Evolutionary conservation across 2,888 invertebrate genomes (phyloP).

Genomic region (Napeogenes sylphis): DNA sequence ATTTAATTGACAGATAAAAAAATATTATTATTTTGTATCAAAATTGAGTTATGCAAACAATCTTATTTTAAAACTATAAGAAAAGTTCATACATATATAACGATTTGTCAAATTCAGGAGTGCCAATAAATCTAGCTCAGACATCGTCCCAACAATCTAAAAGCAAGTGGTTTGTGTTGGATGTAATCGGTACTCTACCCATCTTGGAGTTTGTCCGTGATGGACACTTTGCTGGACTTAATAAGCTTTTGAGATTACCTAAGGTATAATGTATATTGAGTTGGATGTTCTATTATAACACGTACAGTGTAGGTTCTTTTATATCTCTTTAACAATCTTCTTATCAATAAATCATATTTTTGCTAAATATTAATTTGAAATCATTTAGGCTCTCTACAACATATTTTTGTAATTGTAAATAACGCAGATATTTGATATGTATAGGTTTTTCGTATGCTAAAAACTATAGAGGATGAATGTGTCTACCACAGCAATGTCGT

Average conservation of each 20-base stretch:
- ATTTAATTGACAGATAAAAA: neutral
- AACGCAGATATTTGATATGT: neutral
- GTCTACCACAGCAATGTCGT: slow-evolving; percentile 54
- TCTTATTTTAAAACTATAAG: no score
- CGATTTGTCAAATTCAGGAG: slow-evolving; percentile 40
- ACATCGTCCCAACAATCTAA: slow-evolving; percentile 61
- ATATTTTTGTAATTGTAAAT: no score
- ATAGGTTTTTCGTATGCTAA: slow-evolving; percentile 57
- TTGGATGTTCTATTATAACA: no score
- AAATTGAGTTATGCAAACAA: neutral
- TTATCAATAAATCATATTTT: no score
- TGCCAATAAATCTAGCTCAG: slow-evolving; percentile 59
- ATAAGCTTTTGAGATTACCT: slow-evolving; percentile 56
- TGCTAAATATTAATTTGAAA: no score
- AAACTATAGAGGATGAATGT: slow-evolving; percentile 49
- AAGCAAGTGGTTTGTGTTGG: slow-evolving; percentile 56
- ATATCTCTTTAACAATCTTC: no score
- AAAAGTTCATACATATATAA: no score
- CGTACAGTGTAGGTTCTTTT: no score
- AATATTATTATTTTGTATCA: neutral
- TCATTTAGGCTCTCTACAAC: no score
- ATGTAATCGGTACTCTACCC: slow-evolving; percentile 54
- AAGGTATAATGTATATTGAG: slow-evolving; percentile 41
- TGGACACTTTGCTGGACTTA: slow-evolving; percentile 58
- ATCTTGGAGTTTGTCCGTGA: slow-evolving; percentile 53